These are phyloP conservation scores for Eulemur albifrons DNA, from an alignment of 2,797 vertebrate genomes.

Conservation along the genomic window DNA sequence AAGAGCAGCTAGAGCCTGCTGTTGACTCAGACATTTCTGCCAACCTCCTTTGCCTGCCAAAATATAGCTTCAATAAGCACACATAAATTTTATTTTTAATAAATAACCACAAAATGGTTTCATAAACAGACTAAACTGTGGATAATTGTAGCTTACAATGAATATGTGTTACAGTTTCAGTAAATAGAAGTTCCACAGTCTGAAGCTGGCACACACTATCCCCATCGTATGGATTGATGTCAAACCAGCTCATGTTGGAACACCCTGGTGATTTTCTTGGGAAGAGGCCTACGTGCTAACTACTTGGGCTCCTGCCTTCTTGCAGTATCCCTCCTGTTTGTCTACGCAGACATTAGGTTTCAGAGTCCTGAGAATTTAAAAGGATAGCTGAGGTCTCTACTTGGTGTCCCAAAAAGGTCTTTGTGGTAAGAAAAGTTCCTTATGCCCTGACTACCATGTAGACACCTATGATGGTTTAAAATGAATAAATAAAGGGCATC, in stretches of 20 bases:
- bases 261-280: constrained; percentile 76
- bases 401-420: constrained; percentile 67
- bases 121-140: constrained; percentile 86
- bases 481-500: constrained; percentile 63
- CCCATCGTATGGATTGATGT: constrained; percentile 77
- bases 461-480: constrained; percentile 64
- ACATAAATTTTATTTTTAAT: constrained; percentile 88
- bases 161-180: constrained; percentile 82
- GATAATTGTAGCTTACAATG: constrained; percentile 83
- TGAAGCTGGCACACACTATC: constrained; percentile 58
- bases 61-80: constrained; percentile 86
- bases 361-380: constrained; percentile 66
- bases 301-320: constrained; percentile 71
- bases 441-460: constrained; percentile 61
- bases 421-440: constrained; percentile 73
- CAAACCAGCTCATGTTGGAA: constrained; percentile 76
- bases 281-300: constrained; percentile 73
- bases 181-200: constrained; percentile 76
- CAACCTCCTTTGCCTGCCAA: constrained; percentile 83
- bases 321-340: constrained; percentile 64
- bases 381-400: constrained; percentile 70
- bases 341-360: constrained; percentile 72
- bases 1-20: constrained; percentile 80
- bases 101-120: constrained; percentile 86
- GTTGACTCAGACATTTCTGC: constrained; percentile 83